Percentiles rank a stretch among this genome's conserved stretches.
phyloP scores from a whole-genome alignment of 2,888 invertebrate genomes.

The Linnaemya tessellans region DNA sequence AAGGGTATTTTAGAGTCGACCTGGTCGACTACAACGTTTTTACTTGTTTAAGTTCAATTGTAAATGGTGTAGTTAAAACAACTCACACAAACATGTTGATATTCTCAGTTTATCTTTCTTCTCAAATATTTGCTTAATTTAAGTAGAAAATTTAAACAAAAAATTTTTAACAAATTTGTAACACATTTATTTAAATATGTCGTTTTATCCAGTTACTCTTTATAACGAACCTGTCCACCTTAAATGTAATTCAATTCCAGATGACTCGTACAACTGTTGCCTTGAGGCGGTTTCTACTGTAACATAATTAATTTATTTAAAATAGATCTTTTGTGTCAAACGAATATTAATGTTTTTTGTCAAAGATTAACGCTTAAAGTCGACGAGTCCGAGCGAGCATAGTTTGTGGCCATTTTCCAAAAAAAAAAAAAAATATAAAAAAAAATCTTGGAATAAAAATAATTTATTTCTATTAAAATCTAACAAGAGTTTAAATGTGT shows the following conservation, averaged over 20 bases:
- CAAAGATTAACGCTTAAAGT: neutral
- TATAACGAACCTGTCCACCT: neutral
- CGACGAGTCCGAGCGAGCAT: too few species aligned
- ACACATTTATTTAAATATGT: constrained; percentile 5
- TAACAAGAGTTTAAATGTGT: neutral
- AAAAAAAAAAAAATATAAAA: too few species aligned
- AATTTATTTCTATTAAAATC: neutral
- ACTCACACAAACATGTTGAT: constrained; percentile 16
- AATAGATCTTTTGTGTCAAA: neutral
- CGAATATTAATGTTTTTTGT: neutral
- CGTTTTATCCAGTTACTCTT: neutral
- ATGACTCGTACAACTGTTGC: neutral
- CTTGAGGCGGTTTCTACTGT: neutral
- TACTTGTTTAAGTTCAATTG: neutral
- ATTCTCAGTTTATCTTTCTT: constrained; percentile 17
- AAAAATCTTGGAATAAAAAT: neutral
- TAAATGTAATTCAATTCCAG: neutral
- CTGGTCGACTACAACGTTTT: too few species aligned
- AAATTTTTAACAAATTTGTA: neutral
- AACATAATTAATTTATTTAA: neutral
- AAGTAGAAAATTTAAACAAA: constrained; percentile 20
- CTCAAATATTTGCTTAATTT: constrained; percentile 39
- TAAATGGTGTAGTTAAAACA: constrained; percentile 10
- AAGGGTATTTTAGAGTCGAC: too few species aligned
- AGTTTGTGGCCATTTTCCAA: too few species aligned